Evolutionary conservation across 2,888 invertebrate species (phyloP).

Genomic region (Noctua janthina): DNA sequence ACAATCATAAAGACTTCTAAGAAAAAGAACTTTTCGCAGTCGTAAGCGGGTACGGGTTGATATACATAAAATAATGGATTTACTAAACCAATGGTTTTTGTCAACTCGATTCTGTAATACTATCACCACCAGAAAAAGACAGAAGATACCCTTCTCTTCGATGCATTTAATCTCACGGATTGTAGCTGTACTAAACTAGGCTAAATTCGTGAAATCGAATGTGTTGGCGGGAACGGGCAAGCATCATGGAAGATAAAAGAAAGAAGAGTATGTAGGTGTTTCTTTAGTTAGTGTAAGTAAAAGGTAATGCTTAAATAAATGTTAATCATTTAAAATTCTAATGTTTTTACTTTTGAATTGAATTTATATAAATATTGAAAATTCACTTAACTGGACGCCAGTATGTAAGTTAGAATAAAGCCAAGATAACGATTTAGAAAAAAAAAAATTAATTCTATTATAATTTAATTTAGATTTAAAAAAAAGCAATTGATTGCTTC

Average conservation of each 20-base stretch:
- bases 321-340: background rate
- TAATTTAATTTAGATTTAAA: background rate
- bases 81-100: background rate
- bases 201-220: conserved; percentile 84
- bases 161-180: conserved; percentile 73
- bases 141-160: conserved; percentile 51
- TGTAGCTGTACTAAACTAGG: conserved; percentile 58
- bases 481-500: background rate
- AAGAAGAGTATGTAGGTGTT: background rate
- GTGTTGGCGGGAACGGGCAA: conserved; percentile 49
- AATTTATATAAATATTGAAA: background rate
- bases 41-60: background rate
- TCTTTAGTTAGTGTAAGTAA: background rate
- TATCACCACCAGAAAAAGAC: background rate
- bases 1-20: background rate
- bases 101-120: background rate
- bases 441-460: too few relatives aligned
- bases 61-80: background rate
- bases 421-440: too few relatives aligned
- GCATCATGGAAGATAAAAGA: conserved; percentile 5
- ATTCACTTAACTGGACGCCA: too few relatives aligned
- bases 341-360: background rate
- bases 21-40: too few relatives aligned
- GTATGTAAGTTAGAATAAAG: background rate
- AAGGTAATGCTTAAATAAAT: background rate